These are phyloP conservation scores for Thaumetopoea pityocampa DNA, from an alignment of 1,140 invertebrate genomes.

Conservation along the genomic window DNA sequence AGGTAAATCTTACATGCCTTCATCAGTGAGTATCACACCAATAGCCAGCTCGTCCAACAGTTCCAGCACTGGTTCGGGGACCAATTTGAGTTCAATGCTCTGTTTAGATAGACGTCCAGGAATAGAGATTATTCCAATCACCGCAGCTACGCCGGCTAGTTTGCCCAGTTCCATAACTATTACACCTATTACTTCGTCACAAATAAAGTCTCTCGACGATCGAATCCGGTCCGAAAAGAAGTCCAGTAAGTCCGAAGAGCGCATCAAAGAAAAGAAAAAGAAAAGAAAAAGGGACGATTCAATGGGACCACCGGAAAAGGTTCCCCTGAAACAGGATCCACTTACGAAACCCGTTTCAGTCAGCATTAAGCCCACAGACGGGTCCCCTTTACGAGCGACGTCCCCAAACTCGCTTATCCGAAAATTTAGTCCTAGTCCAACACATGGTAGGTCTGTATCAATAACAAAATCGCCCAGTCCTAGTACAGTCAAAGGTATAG, in stretches of 20 bases:
- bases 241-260: constrained; percentile 79
- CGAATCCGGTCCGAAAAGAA: constrained; percentile 80
- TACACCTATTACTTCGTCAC: constrained; percentile 83
- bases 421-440: constrained; percentile 83
- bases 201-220: constrained; percentile 76
- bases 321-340: constrained; percentile 83
- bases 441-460: constrained; percentile 78
- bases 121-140: constrained; percentile 88
- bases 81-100: constrained; percentile 80
- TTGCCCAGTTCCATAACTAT: constrained; percentile 89
- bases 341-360: constrained; percentile 84
- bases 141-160: constrained; percentile 77
- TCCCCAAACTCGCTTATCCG: constrained; percentile 80
- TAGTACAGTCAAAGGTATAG: constrained; percentile 73
- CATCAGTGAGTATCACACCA: constrained; percentile 88
- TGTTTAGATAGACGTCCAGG: constrained; percentile 83
- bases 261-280: constrained; percentile 85
- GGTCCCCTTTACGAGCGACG: constrained; percentile 77
- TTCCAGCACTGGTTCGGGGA: constrained; percentile 46
- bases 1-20: constrained; percentile 78
- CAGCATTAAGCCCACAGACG: constrained; percentile 84
- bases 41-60: constrained; percentile 71
- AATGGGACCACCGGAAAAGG: constrained; percentile 90
- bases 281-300: constrained; percentile 87
- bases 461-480: constrained; percentile 75